phyloP scores from a whole-genome alignment of 2,888 invertebrate species.

The Macaria liturata region DNA sequence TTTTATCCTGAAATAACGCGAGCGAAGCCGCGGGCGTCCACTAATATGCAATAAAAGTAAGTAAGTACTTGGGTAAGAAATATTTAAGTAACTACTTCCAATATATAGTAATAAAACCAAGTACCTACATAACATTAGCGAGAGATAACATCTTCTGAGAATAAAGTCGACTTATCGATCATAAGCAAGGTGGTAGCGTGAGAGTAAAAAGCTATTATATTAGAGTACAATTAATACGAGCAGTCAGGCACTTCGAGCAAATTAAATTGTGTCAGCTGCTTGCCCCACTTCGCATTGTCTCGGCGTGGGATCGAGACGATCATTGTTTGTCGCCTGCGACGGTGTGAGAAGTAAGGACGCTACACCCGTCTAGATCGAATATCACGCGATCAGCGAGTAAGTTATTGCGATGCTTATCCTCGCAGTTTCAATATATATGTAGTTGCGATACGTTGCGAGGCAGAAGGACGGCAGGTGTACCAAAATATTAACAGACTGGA shows the following conservation, averaged over 20 bases:
- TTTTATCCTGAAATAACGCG: constrained; percentile 6
- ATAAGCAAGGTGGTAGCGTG: constrained; percentile 60
- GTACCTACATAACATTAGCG: background rate
- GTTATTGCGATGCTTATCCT: too few species aligned
- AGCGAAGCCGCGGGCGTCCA: too few species aligned
- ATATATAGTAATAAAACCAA: too few species aligned
- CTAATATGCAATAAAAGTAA: too few species aligned
- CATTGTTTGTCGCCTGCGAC: constrained; percentile 62
- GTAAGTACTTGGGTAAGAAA: too few species aligned
- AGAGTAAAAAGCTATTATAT: constrained; percentile 54
- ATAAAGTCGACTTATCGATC: constrained; percentile 30
- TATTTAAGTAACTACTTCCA: too few species aligned
- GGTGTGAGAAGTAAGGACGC: constrained; percentile 29
- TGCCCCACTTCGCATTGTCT: constrained; percentile 79
- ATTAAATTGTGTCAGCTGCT: constrained; percentile 80
- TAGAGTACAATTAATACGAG: constrained; percentile 54
- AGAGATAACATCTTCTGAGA: constrained; percentile 8
- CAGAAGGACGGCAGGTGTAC: too few species aligned
- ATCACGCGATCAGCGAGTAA: too few species aligned
- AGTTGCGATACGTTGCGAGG: too few species aligned
- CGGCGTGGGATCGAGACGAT: constrained; percentile 70
- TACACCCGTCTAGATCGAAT: background rate
- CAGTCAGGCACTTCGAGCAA: constrained; percentile 62
- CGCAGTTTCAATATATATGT: too few species aligned
- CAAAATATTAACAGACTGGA: too few species aligned